These are phyloP conservation scores for Athalia rosae DNA, from an alignment of 2,888 invertebrate species.

Conservation along the genomic window DNA sequence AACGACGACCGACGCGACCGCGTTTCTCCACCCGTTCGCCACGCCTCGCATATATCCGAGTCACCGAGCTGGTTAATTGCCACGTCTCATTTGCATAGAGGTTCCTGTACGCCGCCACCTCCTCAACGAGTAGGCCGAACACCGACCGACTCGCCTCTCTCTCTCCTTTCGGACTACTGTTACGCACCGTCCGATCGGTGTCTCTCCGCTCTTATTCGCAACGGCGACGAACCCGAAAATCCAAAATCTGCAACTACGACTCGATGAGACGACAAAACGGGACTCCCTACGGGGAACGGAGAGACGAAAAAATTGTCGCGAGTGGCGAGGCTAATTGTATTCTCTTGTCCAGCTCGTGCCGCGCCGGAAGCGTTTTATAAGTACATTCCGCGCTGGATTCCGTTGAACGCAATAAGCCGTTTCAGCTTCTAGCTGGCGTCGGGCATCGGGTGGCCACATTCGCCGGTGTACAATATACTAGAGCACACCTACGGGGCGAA, in stretches of 20 bases:
- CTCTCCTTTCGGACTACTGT: neutral
- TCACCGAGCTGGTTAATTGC: conserved; percentile 64
- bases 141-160: neutral
- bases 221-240: conserved; percentile 4
- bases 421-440: too few relatives aligned
- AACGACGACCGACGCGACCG: conserved; percentile 46
- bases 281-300: neutral
- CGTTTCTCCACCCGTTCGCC: conserved; percentile 39
- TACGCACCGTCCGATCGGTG: neutral
- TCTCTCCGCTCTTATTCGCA: neutral
- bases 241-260: neutral
- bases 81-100: conserved; percentile 68
- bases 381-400: neutral
- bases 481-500: neutral
- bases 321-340: conserved; percentile 11
- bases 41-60: conserved; percentile 34
- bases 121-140: conserved; percentile 23
- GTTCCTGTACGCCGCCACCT: conserved; percentile 52
- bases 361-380: conserved; percentile 6
- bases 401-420: neutral
- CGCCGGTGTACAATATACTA: neutral
- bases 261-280: neutral
- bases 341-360: conserved; percentile 15
- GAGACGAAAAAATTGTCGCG: neutral
- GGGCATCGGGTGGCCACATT: neutral